Evolutionary conservation across 2,888 invertebrate genomes (phyloP), one percentile per base, ranked within the genome.

Genomic region (Euclidia mi): DNA sequence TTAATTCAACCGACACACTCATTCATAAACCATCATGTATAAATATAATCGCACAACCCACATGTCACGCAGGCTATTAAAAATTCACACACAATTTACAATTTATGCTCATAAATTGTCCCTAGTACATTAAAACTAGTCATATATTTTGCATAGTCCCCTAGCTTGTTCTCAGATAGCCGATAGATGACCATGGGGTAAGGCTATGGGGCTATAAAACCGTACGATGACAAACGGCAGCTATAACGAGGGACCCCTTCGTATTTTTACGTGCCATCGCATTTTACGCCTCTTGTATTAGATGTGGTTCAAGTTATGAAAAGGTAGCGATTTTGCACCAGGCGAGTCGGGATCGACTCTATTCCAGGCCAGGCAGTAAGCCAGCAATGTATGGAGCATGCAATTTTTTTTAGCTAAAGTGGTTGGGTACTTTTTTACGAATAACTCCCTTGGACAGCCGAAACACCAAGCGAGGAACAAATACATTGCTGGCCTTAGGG

Each of bases 191-290:
- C 89, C 87, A 76, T 78, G 71, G 80, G 74, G 56, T 49, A 50
- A 45, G 38, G 45, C 49, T 56, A 49, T 48, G 45, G 48, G 69
- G 71, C 81, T 78, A 88, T 90, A 89, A 90, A 87, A 83, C 79
- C 79, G 85, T 74, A 74, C 78, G 81, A 90, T 91, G 91, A 91
- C 85, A 88, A 84, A 91, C 80, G 80, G 78, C 84, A 76, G 75
- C 77, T 78, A 81, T 89, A 88, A 87, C 87, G 82, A 69, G 74
- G 70, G 66, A 58, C 73, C 76, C 82, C 79, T 72, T 74, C 40
- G 77, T 84, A 89, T 89, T 89, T 89, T 88, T 89, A 86, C 86
- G 80, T 68, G 81, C 82, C 78, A 72, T 79, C 70, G 79, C 83
- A 84, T 79, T 85, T 81, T 80, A 78, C 79, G 78, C 84, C 85